Base-by-base conservation (phyloP, 2,888 invertebrate species). In the Eupeodes luniger region DNA sequence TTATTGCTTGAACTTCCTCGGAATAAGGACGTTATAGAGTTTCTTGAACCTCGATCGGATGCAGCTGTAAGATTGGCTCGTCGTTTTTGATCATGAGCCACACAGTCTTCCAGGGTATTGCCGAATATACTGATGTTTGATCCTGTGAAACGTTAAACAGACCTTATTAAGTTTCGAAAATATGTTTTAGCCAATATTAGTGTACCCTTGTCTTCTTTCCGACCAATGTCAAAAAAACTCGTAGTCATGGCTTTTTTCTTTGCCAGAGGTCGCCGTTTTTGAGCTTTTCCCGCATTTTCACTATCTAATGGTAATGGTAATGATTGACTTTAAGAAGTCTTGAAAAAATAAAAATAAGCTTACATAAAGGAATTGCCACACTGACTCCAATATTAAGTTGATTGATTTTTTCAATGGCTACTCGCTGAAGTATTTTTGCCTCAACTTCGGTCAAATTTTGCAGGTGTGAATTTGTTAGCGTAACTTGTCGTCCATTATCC, bases 161-260 rank as follows among this genome's bases (percentile, higher is more conserved):
- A 40, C 40, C 9, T 40, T 40, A 40, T 7, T 40, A 40, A 9
- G 1, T 9, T 40, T 7, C 9, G 6, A 9, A 40, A 40, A 40
- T 9, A 40, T 40, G 40, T 9, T 7, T 5, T 9, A 40, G 40
- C 9, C 12, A 34, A 5, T 59, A 0, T 10, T 2, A n/a, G 19
- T 61, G 27, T 44, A 93, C 92, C 90, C 76, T 91, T 91, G 90
- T 96, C 96, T 91, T 96, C 97, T 84, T 96, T 96, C 90, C 96
- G 95, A 90, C 96, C 96, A 89, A 96, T 94, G 93, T 97, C 97
- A 92, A 98, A 97, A 94, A 98, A 96, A 81, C 97, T 96, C 0
- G 98, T 98, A 57, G 98, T 98, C 80, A 98, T 95, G 0, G 98
- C 97, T 92, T 98, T 97, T 92, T 97, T 95, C 93, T 98, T 98